These are phyloP conservation scores for Cylindroiulus punctatus DNA, from an alignment of 2,888 invertebrate species.

Conservation along the genomic window DNA sequence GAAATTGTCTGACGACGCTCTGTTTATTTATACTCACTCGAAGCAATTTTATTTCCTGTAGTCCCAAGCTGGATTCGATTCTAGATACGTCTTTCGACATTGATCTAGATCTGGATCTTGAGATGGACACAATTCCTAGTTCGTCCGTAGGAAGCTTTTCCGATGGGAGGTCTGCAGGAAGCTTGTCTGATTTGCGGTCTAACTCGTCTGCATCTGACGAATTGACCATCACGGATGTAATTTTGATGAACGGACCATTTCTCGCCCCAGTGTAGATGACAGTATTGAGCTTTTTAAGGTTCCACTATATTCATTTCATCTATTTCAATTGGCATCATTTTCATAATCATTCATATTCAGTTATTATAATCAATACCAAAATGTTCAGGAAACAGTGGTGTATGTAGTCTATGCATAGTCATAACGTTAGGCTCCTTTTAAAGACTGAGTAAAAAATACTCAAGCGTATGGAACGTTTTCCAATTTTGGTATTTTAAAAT, in stretches of 20 bases:
- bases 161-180: background rate
- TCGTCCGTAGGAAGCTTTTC: constrained; percentile 4
- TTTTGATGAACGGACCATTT: background rate
- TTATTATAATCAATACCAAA: background rate
- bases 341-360: background rate
- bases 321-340: background rate
- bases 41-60: background rate
- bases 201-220: background rate
- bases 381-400: background rate
- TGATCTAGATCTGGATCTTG: background rate
- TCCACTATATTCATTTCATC: background rate
- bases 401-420: background rate
- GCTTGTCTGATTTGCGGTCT: background rate
- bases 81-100: background rate
- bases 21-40: no score
- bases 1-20: no score
- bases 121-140: background rate
- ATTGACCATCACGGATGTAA: background rate
- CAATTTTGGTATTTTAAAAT: no score
- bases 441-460: no score
- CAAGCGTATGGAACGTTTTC: no score
- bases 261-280: background rate
- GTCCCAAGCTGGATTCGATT: background rate
- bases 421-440: no score
- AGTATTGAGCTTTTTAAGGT: background rate